phyloP scores from a whole-genome alignment of 2,888 invertebrate genomes.

The Cheilosia vulpina region DNA sequence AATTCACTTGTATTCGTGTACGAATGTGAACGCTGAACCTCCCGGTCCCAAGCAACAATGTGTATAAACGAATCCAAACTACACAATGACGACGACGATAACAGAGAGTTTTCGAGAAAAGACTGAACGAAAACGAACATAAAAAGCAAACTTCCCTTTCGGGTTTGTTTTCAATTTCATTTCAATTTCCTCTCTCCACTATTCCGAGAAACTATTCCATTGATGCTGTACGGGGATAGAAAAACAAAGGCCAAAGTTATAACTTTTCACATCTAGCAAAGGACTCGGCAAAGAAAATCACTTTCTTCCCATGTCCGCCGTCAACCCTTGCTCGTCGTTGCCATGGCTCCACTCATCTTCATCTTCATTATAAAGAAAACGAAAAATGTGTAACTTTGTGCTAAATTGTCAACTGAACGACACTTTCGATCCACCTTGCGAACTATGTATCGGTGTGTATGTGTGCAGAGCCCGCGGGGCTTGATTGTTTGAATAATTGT shows the following conservation, averaged over 20 bases:
- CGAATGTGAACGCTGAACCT: constrained; percentile 10
- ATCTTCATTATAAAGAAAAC: constrained; percentile 23
- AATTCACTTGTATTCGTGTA: neutral
- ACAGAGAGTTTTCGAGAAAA: constrained; percentile 23
- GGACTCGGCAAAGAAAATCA: constrained; percentile 53
- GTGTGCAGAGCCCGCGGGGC: constrained; percentile 51
- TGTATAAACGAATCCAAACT: constrained; percentile 14
- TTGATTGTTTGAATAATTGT: constrained; percentile 70
- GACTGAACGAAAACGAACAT: neutral
- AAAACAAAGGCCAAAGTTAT: constrained; percentile 65
- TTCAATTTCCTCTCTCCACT: constrained; percentile 54
- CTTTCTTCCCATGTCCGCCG: constrained; percentile 16
- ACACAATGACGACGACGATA: constrained; percentile 26
- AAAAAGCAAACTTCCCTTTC: constrained; percentile 54
- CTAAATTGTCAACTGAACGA: constrained; percentile 69
- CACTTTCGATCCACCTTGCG: constrained; percentile 66
- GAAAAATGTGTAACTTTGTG: constrained; percentile 55
- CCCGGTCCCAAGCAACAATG: constrained; percentile 31
- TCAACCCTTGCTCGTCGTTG: constrained; percentile 14
- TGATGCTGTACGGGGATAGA: constrained; percentile 23
- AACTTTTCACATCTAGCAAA: constrained; percentile 54
- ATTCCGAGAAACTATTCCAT: constrained; percentile 49
- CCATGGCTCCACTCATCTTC: constrained; percentile 28
- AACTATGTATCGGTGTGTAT: neutral
- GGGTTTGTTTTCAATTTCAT: constrained; percentile 72